These are phyloP conservation scores for Lasioglossum pauxillum DNA, from an alignment of 2,888 invertebrate species.

Conservation along the genomic window DNA sequence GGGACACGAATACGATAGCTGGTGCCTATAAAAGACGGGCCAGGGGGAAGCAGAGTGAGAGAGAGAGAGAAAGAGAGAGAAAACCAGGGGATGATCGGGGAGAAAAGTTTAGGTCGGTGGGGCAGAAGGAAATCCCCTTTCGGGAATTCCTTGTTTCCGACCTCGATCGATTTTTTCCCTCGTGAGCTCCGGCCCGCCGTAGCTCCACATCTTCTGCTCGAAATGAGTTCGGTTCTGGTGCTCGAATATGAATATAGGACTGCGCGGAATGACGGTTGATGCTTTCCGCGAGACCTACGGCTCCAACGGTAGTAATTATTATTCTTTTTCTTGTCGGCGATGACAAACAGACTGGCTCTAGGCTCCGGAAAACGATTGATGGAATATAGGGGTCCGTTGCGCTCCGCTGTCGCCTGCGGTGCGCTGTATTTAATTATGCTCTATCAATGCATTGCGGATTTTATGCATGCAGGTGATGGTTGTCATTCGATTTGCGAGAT, in stretches of 20 bases:
- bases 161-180: slow-evolving; percentile 70
- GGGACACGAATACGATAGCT: slow-evolving; percentile 15
- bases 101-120: slow-evolving; percentile 57
- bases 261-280: neutral
- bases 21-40: slow-evolving; percentile 24
- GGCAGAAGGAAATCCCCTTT: slow-evolving; percentile 67
- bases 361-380: neutral
- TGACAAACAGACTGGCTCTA: neutral
- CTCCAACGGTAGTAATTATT: neutral
- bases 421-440: neutral
- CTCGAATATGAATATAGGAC: slow-evolving; percentile 22
- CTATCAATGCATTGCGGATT: neutral
- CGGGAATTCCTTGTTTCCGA: slow-evolving; percentile 69
- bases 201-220: slow-evolving; percentile 22
- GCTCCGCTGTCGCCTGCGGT: neutral
- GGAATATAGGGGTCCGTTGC: neutral
- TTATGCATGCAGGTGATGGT: neutral
- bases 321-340: neutral
- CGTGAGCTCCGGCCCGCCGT: slow-evolving; percentile 32
- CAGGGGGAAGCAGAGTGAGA: neutral
- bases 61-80: neutral
- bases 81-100: slow-evolving; percentile 24
- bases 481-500: neutral
- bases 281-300: neutral
- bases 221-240: slow-evolving; percentile 40